Evolutionary conservation across 2,113 vertebrate species (phyloP), one percentile per base, ranked within the genome.

Genomic region (Hypanus sabinus): DNA sequence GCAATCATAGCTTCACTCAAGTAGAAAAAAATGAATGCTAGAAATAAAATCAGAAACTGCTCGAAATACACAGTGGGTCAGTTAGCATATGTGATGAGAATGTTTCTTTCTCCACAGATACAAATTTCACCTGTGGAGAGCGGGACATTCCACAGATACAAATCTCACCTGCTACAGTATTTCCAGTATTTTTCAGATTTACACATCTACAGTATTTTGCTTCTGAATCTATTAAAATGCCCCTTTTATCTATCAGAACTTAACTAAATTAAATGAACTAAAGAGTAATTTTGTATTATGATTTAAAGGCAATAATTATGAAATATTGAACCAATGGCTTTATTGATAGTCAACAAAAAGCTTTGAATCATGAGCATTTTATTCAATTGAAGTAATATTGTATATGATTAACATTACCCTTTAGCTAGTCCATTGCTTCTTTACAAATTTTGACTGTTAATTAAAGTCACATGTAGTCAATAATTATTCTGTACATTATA

Each of bases 361-460:
- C 65, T 24, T 92, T 92, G 65, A 36, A 71, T 71, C 65, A 27
- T 38, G 38, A 24, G 68, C 5, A 92, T 71, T 22, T 38, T 11
- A 38, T 65, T 62, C 55, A 24, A 46, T 71, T 92, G 33, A 20
- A 9, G 65, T 92, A 38, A 71, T 20, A 71, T 71, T 65, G 18
- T 71, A n/a, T 36, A 92, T 92, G 68, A 71, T 71, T 92, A 33
- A 71, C 90, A 70, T 71, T 62, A 88, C 57, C 83, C 55, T 70
- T 92, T 71, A 92, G 65, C 62, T 92, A 65, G 65, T 18, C 90
- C 70, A 38, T 57, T 71, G 68, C 65, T 92, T 33, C 68, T 71
- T 92, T 38, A 92, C 71, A 92, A 70, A 92, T 71, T 36, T 92
- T 92, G 65, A 36, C 90, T 92, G 36, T 65, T 33, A 92, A 92